Percentiles rank a stretch among this genome's conserved stretches.
phyloP scores from a whole-genome alignment of 2,888 invertebrate species.

The Hermaeophaga mercurialis region DNA sequence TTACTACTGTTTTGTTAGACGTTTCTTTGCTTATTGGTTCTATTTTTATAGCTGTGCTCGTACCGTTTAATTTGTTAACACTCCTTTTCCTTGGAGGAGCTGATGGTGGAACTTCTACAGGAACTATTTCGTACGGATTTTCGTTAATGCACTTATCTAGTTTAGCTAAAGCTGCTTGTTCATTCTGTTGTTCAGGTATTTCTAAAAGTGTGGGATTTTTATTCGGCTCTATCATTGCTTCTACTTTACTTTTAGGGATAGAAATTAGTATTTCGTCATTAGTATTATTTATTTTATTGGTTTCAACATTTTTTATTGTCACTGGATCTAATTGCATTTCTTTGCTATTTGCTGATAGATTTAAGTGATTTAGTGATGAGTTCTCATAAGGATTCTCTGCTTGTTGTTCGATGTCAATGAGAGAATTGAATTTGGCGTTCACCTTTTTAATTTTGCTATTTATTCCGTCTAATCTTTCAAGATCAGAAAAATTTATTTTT shows the following conservation, averaged over 20 bases:
- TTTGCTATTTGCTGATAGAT: background rate
- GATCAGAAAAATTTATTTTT: slow-evolving; percentile 63
- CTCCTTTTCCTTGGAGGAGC: slow-evolving; percentile 56
- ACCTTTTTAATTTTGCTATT: slow-evolving; percentile 42
- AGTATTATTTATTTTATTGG: too few species aligned
- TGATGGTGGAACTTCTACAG: slow-evolving; percentile 45
- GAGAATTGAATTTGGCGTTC: slow-evolving; percentile 54
- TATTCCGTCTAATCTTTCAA: slow-evolving; percentile 50
- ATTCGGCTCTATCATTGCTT: slow-evolving; percentile 2
- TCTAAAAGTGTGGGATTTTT: background rate
- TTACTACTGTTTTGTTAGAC: slow-evolving; percentile 58
- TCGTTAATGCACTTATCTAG: slow-evolving; percentile 28
- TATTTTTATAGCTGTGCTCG: slow-evolving; percentile 38
- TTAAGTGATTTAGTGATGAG: slow-evolving; percentile 1
- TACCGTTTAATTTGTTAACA: slow-evolving; percentile 49
- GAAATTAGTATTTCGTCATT: background rate
- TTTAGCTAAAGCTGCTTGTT: slow-evolving; percentile 28
- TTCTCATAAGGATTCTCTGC: background rate
- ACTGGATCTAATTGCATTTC: background rate
- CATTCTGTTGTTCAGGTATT: slow-evolving; percentile 7
- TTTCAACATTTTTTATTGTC: background rate
- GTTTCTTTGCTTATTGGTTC: slow-evolving; percentile 37
- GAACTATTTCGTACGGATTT: slow-evolving; percentile 9
- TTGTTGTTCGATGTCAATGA: background rate
- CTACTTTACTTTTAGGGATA: background rate